phyloP scores from a whole-genome alignment of 2,797 vertebrate genomes.

The Pipistrellus nathusii region DNA sequence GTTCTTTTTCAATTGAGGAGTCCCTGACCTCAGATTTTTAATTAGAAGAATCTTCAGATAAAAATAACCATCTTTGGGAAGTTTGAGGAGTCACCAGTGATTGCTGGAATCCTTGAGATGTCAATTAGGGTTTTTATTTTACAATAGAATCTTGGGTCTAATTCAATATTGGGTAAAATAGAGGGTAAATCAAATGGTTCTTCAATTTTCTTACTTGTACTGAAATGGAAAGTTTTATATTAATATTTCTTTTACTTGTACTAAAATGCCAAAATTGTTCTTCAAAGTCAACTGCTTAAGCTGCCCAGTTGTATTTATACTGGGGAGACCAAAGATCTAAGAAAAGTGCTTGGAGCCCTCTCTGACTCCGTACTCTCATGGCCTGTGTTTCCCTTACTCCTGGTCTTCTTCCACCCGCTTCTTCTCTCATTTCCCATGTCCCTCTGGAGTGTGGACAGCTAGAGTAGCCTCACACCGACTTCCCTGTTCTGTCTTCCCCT shows the following conservation, averaged over 20 bases:
- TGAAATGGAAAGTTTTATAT: neutral
- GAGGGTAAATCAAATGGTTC: neutral
- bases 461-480: neutral
- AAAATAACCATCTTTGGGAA: neutral
- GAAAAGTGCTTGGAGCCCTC: neutral
- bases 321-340: neutral
- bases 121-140: slow-evolving; percentile 25
- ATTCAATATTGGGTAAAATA: neutral
- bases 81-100: neutral
- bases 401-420: neutral
- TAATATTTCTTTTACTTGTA: neutral
- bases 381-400: neutral
- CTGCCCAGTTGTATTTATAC: neutral
- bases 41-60: slow-evolving; percentile 21
- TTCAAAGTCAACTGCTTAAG: neutral
- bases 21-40: neutral
- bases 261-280: neutral
- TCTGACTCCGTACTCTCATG: neutral
- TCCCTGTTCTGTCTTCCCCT: neutral
- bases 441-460: accelerated
- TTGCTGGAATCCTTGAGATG: neutral
- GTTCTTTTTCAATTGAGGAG: neutral
- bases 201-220: neutral
- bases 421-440: too few species aligned
- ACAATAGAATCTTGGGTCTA: neutral